Conservation (phyloP, 2,888 invertebrate genomes). For the Pristionchus japonicus region DNA sequence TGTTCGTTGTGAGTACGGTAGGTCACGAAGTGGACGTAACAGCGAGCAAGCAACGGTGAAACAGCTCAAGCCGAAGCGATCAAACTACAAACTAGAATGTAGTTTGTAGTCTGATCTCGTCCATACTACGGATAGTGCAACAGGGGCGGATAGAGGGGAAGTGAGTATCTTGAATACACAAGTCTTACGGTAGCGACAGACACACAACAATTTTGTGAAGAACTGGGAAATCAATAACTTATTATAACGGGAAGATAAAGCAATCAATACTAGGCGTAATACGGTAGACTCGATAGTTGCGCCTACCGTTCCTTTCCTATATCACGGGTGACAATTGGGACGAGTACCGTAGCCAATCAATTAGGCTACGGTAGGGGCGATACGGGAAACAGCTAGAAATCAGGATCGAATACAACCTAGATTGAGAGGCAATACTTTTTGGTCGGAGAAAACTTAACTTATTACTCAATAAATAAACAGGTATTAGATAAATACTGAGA, state of each 20-base stretch:
- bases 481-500: constrained; percentile 25
- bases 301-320: constrained; percentile 1
- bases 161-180: constrained; percentile 29
- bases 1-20: background rate
- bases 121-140: background rate
- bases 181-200: constrained; percentile 14
- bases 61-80: constrained; percentile 14
- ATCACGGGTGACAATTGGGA: background rate
- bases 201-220: constrained; percentile 2
- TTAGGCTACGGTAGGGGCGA: background rate
- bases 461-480: constrained; percentile 5
- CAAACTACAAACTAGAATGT: background rate
- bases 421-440: constrained; percentile 5
- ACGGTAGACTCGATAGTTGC: background rate
- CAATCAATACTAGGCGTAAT: constrained; percentile 21
- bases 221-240: constrained; percentile 28
- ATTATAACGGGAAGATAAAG: background rate
- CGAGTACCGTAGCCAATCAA: background rate
- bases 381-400: background rate
- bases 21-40: background rate
- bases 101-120: background rate
- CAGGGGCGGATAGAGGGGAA: background rate
- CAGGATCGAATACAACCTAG: background rate
- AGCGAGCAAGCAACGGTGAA: constrained; percentile 6
- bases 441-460: constrained; percentile 15